Conservation (phyloP, 2,888 invertebrate species). For the Hyposoter dolosus region DNA sequence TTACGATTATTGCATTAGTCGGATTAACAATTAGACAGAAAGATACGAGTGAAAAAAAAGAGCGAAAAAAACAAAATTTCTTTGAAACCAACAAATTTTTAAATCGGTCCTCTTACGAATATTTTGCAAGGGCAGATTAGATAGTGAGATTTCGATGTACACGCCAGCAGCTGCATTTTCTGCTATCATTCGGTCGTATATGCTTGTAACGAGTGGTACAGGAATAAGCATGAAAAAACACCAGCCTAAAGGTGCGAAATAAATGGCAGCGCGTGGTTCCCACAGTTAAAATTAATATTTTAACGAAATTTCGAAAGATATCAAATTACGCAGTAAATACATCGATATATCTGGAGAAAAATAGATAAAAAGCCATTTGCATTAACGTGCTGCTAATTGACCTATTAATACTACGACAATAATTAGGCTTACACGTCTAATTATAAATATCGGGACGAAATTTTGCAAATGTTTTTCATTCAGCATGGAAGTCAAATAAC, state of each 20-base stretch:
- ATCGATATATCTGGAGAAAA: background rate
- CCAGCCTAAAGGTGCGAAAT: slow-evolving; percentile 59
- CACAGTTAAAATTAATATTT: slow-evolving; percentile 10
- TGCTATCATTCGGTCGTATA: slow-evolving; percentile 28
- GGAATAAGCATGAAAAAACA: slow-evolving; percentile 48
- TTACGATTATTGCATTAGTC: slow-evolving; percentile 72
- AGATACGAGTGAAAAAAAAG: slow-evolving; percentile 41
- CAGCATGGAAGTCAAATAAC: background rate
- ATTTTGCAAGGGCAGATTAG: slow-evolving; percentile 60
- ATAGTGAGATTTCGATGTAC: slow-evolving; percentile 38
- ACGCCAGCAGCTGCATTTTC: slow-evolving; percentile 25
- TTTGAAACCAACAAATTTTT: slow-evolving; percentile 9
- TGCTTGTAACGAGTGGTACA: slow-evolving; percentile 36
- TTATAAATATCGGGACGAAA: slow-evolving; percentile 30
- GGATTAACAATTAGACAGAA: slow-evolving; percentile 63
- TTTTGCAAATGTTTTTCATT: background rate
- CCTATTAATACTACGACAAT: slow-evolving; percentile 48
- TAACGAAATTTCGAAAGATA: background rate
- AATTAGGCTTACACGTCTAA: slow-evolving; percentile 43
- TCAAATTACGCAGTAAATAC: background rate
- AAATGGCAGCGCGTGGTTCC: slow-evolving; percentile 33
- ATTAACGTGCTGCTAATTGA: slow-evolving; percentile 44
- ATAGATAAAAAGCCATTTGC: slow-evolving; percentile 43
- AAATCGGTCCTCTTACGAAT: slow-evolving; percentile 5
- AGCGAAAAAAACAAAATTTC: slow-evolving; percentile 62